Evolutionary conservation across 92 coral and sea anemone species (phyloP).

Genomic region (Parazoanthus darwini): DNA sequence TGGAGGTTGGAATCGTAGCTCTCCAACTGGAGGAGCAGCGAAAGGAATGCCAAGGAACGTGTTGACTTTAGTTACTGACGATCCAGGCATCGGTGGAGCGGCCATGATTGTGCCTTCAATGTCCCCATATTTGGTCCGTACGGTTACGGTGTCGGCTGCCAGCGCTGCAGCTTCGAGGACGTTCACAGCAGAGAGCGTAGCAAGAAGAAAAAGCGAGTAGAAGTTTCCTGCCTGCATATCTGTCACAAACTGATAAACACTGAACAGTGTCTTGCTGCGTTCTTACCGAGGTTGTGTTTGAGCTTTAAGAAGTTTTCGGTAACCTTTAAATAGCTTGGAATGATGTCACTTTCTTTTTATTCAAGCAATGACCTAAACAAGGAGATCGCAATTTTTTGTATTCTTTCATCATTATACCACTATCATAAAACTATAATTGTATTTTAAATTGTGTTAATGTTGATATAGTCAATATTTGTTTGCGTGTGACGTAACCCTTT

Average conservation of each 20-base stretch:
- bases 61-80: constrained; percentile 18
- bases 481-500: too few relatives aligned
- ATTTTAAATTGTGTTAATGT: too few relatives aligned
- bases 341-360: too few relatives aligned
- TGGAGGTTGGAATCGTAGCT: constrained; percentile 35
- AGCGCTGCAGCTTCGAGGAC: neutral
- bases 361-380: too few relatives aligned
- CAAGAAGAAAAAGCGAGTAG: neutral
- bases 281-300: too few relatives aligned
- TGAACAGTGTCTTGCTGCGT: too few relatives aligned
- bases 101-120: constrained; percentile 28
- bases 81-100: neutral
- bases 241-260: neutral
- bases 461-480: too few relatives aligned
- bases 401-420: too few relatives aligned
- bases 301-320: too few relatives aligned
- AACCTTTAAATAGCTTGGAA: too few relatives aligned
- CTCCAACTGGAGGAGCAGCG: constrained; percentile 8
- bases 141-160: constrained; percentile 3
- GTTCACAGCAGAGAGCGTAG: neutral
- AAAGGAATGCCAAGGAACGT: constrained; percentile 58
- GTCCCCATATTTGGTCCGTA: constrained; percentile 49
- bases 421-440: too few relatives aligned
- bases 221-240: neutral
- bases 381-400: too few relatives aligned